phyloP scores from a whole-genome alignment of 2,888 invertebrate species.

The Harpagoxenus sublaevis region DNA sequence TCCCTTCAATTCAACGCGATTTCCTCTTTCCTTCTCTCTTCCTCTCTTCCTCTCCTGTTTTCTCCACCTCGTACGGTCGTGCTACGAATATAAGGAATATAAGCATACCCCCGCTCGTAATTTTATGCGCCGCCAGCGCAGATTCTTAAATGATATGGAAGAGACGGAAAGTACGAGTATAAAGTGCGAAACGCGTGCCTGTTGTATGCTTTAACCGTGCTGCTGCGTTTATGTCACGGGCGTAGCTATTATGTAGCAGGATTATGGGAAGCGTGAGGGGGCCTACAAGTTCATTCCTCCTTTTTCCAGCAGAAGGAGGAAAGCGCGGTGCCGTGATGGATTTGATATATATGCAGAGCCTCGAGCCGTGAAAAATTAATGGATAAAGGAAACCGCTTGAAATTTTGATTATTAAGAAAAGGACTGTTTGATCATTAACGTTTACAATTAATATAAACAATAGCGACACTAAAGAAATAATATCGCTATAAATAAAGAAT shows the following conservation, averaged over 20 bases:
- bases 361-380: constrained; percentile 50
- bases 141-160: constrained; percentile 50
- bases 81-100: constrained; percentile 48
- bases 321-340: constrained; percentile 15
- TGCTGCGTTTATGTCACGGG: constrained; percentile 49
- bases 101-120: constrained; percentile 50
- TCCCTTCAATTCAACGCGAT: constrained; percentile 35
- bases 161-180: constrained; percentile 48
- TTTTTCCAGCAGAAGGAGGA: constrained; percentile 14
- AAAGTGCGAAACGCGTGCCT: constrained; percentile 56
- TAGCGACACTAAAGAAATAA: background rate
- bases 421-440: constrained; percentile 2
- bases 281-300: constrained; percentile 24
- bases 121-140: constrained; percentile 50
- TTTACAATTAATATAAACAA: constrained; percentile 11
- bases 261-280: constrained; percentile 28
- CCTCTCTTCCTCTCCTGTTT: background rate
- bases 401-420: constrained; percentile 6
- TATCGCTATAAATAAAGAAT: background rate
- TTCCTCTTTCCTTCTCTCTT: constrained; percentile 22
- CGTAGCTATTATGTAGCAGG: constrained; percentile 42
- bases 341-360: constrained; percentile 28
- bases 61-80: constrained; percentile 11
- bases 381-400: constrained; percentile 27
- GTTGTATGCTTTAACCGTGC: constrained; percentile 45